phyloP scores from a whole-genome alignment of 1,140 invertebrate species.

The Drosophila subpulchrella region DNA sequence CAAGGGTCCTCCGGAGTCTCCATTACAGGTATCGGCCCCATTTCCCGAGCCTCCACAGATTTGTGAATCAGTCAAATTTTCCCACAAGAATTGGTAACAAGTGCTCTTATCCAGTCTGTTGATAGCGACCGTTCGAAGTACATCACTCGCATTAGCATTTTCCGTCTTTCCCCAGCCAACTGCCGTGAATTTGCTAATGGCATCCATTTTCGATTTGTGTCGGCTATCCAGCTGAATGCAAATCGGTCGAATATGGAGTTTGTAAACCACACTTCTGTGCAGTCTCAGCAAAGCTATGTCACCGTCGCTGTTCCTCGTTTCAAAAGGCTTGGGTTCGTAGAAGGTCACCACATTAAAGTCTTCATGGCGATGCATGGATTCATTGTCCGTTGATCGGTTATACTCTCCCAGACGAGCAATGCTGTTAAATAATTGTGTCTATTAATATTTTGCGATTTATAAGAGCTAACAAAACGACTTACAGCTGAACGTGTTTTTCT shows the following conservation, averaged over 20 bases:
- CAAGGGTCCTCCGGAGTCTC: slow-evolving; percentile 6
- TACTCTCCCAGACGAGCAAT: too few relatives aligned
- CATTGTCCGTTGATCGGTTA: too few relatives aligned
- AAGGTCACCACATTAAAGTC: neutral
- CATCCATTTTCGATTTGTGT: neutral
- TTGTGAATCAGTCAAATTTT: neutral
- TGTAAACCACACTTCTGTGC: neutral
- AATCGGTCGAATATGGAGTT: neutral
- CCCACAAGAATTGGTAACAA: fast-evolving
- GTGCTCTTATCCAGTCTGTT: fast-evolving
- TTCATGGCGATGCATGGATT: too few relatives aligned
- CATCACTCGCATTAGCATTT: fast-evolving
- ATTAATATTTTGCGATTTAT: too few relatives aligned
- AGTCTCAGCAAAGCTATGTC: slow-evolving; percentile 16
- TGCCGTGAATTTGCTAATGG: neutral
- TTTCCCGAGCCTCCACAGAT: neutral
- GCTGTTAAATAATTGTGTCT: too few relatives aligned
- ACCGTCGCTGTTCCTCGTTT: neutral
- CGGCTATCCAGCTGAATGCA: neutral
- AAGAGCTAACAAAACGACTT: too few relatives aligned
- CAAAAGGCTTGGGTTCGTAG: too few relatives aligned
- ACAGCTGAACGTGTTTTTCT: too few relatives aligned
- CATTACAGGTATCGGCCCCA: neutral
- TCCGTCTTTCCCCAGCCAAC: neutral
- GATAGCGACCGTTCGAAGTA: neutral